Evolutionary conservation across 2,113 vertebrate genomes (phyloP), one percentile per base, ranked within the genome.

Genomic region (Nestor notabilis): DNA sequence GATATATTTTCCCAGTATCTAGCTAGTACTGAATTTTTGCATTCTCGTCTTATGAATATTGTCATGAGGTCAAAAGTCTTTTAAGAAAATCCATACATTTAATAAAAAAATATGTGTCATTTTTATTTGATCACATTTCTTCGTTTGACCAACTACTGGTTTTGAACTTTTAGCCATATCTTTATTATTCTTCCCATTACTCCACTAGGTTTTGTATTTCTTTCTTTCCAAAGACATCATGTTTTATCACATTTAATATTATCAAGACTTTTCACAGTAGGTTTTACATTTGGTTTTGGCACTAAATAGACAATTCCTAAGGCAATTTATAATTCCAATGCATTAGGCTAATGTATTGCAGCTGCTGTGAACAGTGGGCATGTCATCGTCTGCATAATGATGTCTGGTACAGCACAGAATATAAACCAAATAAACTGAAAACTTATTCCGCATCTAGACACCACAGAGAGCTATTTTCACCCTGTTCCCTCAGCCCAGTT

Each of bases 331-430:
- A 97, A 98, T 98, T 98, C 89, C 83, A 95, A 79, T 96, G 96
- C 97, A 97, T 98, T 98, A 98, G 89, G 41, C 89, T 98, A 98
- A 98, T 97, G 90, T 86, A 97, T 86, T 96, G 87, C 93, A 97
- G 96, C 91, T 98, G 95, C 95, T 98, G 64, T 92, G 93, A 98
- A 94, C 90, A 96, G 87, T 91, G 87, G 61, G 90, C 63, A 92
- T 95, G 78, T 92, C 82, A 96, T 96, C 82, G 96, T 97, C 91
- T 83, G 75, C 77, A 94, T 94, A 97, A 98, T 91, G 49, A 96
- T 4, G 3, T 80, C 83, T 96, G 58, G 52, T 94, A 96, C 52
- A 60, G 68, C 64, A 94, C 7, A 55, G 46, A 96, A 92, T 79
- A 92, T 86, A 94, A 97, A 97, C 85, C 81, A 96, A 96, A 97